A percentile compares a stretch with the other conserved stretches of the same genome.
Conservation (phyloP, 2,888 invertebrate genomes). For the Cabera pusaria region DNA sequence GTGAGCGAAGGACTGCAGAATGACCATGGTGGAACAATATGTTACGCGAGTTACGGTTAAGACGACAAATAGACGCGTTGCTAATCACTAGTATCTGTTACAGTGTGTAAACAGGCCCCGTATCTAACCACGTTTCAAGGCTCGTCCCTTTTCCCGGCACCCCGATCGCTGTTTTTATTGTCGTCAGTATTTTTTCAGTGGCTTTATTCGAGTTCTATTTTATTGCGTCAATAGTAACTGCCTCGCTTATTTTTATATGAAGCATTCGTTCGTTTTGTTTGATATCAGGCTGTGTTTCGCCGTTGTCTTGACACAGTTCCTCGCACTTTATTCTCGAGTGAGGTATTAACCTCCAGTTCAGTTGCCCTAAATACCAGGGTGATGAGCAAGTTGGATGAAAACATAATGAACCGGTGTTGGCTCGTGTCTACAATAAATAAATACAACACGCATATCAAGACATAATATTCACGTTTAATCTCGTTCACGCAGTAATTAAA, state of each 20-base stretch:
- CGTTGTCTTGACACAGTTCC: too few relatives aligned
- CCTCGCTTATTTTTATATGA: background rate
- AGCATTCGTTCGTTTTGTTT: background rate
- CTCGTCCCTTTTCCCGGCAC: slow-evolving; percentile 4
- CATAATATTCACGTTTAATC: too few relatives aligned
- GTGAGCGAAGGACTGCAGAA: slow-evolving; percentile 48
- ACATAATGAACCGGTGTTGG: too few relatives aligned
- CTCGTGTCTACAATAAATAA: too few relatives aligned
- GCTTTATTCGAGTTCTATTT: slow-evolving; percentile 9
- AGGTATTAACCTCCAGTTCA: slow-evolving; percentile 11
- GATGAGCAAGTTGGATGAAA: slow-evolving; percentile 4
- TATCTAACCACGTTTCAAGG: slow-evolving; percentile 5
- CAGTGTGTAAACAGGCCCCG: slow-evolving; percentile 9
- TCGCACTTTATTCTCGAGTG: slow-evolving; percentile 2
- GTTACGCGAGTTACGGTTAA: slow-evolving; percentile 7
- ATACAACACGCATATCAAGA: too few relatives aligned
- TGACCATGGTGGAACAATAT: slow-evolving; percentile 47
- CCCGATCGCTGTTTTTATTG: slow-evolving; percentile 1
- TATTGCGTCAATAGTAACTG: background rate
- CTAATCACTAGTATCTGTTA: slow-evolving; percentile 14
- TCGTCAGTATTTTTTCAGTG: slow-evolving; percentile 2
- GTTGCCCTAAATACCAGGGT: slow-evolving; percentile 17
- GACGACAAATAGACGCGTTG: slow-evolving; percentile 11
- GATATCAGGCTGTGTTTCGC: slow-evolving; percentile 1
- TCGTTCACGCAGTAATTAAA: too few relatives aligned